A percentile compares a stretch with the other conserved stretches of the same genome.
phyloP scores from a whole-genome alignment of 1,140 invertebrate species.

The Neodiprion pinetum region DNA sequence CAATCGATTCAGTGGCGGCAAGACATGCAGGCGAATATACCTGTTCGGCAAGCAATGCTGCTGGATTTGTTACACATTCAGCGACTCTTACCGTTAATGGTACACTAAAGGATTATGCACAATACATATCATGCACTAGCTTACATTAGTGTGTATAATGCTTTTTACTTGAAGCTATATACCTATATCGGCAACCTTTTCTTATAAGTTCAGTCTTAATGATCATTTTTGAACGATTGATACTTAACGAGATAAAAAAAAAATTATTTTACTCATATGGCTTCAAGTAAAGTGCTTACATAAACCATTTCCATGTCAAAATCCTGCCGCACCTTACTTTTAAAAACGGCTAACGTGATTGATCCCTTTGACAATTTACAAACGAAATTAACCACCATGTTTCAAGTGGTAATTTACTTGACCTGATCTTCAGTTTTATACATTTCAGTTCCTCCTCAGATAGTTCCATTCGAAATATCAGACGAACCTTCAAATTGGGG shows the following conservation, averaged over 20 bases:
- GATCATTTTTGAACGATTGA: no score
- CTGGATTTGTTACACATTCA: slow-evolving; percentile 66
- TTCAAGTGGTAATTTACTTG: background rate
- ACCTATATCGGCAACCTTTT: background rate
- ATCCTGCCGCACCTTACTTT: background rate
- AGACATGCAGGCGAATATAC: slow-evolving; percentile 70
- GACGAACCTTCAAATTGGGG: slow-evolving; percentile 81
- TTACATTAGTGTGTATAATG: background rate
- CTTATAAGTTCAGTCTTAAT: background rate
- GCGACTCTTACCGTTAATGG: slow-evolving; percentile 67
- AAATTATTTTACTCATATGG: background rate
- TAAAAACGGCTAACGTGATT: background rate
- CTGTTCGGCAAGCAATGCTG: slow-evolving; percentile 72
- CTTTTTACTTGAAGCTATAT: background rate
- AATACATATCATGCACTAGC: background rate
- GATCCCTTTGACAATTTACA: background rate
- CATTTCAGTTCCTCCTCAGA: slow-evolving; percentile 76
- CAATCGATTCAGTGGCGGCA: slow-evolving; percentile 59
- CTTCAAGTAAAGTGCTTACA: background rate
- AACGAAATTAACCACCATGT: background rate
- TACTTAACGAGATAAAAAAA: no score
- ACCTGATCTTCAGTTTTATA: background rate
- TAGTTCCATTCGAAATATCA: slow-evolving; percentile 79
- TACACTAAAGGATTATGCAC: slow-evolving; percentile 32
- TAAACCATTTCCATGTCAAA: background rate